Percentiles rank a stretch among this genome's conserved stretches.
Conservation (phyloP, 2,113 vertebrate genomes). For the Harpagus bidentatus region DNA sequence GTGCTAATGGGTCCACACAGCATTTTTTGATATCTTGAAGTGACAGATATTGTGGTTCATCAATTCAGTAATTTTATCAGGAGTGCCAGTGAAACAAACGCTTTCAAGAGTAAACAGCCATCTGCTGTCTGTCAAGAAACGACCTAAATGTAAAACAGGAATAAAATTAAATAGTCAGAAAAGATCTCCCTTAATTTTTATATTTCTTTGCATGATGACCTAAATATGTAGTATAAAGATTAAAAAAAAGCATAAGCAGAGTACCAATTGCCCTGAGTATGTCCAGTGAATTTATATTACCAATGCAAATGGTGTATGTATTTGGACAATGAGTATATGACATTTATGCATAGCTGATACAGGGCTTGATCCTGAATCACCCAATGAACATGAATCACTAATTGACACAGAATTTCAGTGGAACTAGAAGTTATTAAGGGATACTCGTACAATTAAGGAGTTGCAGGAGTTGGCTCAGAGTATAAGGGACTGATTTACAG, state of each 20-base stretch:
- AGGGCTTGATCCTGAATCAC: neutral
- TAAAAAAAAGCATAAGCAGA: neutral
- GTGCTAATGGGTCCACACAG: neutral
- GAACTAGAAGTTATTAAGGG: neutral
- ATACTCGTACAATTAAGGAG: neutral
- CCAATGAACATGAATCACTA: neutral
- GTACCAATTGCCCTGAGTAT: neutral
- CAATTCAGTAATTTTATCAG: neutral
- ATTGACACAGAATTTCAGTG: neutral
- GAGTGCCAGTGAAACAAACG: neutral
- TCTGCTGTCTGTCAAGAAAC: neutral
- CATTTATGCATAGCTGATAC: neutral
- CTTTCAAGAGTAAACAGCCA: neutral
- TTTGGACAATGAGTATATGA: neutral
- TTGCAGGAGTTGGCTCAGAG: neutral
- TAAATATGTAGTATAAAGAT: neutral
- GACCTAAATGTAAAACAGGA: neutral
- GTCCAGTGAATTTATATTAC: neutral
- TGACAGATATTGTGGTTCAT: neutral
- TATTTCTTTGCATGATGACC: neutral
- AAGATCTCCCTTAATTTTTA: neutral
- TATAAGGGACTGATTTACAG: neutral
- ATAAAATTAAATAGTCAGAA: neutral
- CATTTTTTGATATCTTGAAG: neutral
- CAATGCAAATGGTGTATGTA: accelerated